phyloP scores from a whole-genome alignment of 2,888 invertebrate species.

The Calephelis perditalis region DNA sequence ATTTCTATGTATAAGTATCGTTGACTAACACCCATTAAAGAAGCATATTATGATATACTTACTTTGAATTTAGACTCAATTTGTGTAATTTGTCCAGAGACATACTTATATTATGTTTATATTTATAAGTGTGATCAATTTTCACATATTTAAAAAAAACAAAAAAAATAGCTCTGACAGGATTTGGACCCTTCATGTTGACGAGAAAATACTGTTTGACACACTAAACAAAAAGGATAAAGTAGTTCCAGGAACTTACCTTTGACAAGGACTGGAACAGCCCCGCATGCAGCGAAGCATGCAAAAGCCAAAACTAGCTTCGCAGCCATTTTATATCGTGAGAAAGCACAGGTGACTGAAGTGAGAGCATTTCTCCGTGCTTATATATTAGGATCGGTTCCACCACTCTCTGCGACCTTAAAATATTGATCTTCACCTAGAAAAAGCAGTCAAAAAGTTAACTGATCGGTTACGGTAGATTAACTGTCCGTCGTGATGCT shows the following conservation, averaged over 20 bases:
- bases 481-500: conserved; percentile 39
- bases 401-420: conserved; percentile 46
- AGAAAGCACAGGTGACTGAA: conserved; percentile 56
- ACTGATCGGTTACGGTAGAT: conserved; percentile 58
- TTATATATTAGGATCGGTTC: conserved; percentile 54
- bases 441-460: conserved; percentile 60
- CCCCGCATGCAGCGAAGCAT: conserved; percentile 52
- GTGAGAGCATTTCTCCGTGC: conserved; percentile 73
- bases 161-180: too few relatives aligned
- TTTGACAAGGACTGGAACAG: conserved; percentile 55
- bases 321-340: conserved; percentile 48
- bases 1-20: too few relatives aligned
- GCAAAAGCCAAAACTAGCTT: conserved; percentile 57
- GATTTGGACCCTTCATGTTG: too few relatives aligned
- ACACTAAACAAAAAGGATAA: too few relatives aligned
- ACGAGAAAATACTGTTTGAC: too few relatives aligned
- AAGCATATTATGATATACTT: too few relatives aligned
- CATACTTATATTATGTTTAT: too few relatives aligned
- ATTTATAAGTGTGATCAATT: too few relatives aligned
- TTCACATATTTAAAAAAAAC: too few relatives aligned
- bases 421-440: conserved; percentile 65
- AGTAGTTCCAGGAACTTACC: conserved; percentile 41
- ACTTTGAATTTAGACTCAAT: too few relatives aligned
- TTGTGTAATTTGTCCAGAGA: too few relatives aligned
- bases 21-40: too few relatives aligned